These are phyloP conservation scores for Argynnis bischoffii DNA, from an alignment of 2,888 invertebrate genomes.

Conservation along the genomic window DNA sequence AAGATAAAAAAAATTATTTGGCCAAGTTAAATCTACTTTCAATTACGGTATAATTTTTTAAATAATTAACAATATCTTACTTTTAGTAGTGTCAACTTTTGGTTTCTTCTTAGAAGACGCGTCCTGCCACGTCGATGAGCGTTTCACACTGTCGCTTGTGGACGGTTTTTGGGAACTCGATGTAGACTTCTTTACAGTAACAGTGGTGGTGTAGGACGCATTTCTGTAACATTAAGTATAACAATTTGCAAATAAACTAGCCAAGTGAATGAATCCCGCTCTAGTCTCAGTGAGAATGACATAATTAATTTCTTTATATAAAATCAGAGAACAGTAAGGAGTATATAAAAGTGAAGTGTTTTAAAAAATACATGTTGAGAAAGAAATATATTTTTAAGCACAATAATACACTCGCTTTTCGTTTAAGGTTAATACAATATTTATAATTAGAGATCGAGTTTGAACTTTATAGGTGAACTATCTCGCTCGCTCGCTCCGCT, in stretches of 20 bases:
- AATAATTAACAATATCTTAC: conserved; percentile 47
- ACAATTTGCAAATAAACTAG: too few relatives aligned
- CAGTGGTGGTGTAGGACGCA: neutral
- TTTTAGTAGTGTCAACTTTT: conserved; percentile 45
- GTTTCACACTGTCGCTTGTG: conserved; percentile 19
- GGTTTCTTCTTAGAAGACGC: conserved; percentile 49
- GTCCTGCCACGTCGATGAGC: conserved; percentile 23
- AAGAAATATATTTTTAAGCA: too few relatives aligned
- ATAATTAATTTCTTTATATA: neutral
- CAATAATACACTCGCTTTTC: too few relatives aligned
- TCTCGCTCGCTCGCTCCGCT: too few relatives aligned
- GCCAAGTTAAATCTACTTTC: neutral
- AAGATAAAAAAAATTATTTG: neutral
- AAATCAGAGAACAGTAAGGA: neutral
- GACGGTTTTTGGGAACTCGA: neutral
- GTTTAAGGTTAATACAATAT: too few relatives aligned
- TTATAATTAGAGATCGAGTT: too few relatives aligned
- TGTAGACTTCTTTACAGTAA: neutral
- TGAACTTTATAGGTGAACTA: too few relatives aligned
- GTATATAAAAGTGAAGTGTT: too few relatives aligned
- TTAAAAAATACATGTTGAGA: too few relatives aligned
- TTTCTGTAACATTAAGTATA: too few relatives aligned
- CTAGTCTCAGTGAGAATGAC: too few relatives aligned
- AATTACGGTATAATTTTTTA: neutral
- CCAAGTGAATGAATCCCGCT: too few relatives aligned